Base-by-base conservation (phyloP, 1,140 invertebrate species). In the Halictus rubicundus region DNA sequence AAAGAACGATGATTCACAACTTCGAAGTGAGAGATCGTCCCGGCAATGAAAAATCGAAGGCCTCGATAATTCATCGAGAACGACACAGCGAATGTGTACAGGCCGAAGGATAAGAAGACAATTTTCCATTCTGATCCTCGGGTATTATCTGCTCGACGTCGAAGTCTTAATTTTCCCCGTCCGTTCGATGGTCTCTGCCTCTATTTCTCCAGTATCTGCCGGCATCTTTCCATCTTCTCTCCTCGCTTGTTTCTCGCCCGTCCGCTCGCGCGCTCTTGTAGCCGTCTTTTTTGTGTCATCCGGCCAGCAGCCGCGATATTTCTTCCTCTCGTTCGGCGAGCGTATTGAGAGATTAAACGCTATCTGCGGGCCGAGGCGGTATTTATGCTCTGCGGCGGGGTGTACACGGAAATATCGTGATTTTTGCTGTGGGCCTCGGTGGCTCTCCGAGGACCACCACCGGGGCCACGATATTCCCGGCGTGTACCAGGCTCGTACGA, bases 341-440 rank as follows among this genome's bases (percentile, higher is more conserved):
- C 42, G 65, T 69, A 76, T 60, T 25, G 65, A 76, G 64, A 60
- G 74, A 76, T 76, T 68, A 68, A 76, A 68, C 25, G 74, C 19
- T 68, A 12, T 68, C 54, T 39, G 49, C 66, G 25, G 52, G 32
- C 32, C 25, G 39, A 16, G 0, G 5, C 54, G 39, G 39, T 61
- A 69, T 77, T 77, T 60, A 68, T 52, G 74, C 49, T 19, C 37
- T 42, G 23, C 39, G 3, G 49, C 14, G 14, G 5, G 16, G 32
- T 39, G 8, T 65, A 65, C 64, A 65, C 37, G 37, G 64, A 65
- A 65, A 65, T 65, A 65, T 65, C 64, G 37, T 9, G 37, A 74
- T 66, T 74, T 75, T 68, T 77, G n/a, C 57, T n/a, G 63, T n/a
- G 37, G 23, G 1, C 39, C 39, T 2, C 23, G 37, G n/a, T 23